These are phyloP conservation scores for Ylistrum balloti DNA, from an alignment of 1,140 invertebrate genomes.

Conservation along the genomic window DNA sequence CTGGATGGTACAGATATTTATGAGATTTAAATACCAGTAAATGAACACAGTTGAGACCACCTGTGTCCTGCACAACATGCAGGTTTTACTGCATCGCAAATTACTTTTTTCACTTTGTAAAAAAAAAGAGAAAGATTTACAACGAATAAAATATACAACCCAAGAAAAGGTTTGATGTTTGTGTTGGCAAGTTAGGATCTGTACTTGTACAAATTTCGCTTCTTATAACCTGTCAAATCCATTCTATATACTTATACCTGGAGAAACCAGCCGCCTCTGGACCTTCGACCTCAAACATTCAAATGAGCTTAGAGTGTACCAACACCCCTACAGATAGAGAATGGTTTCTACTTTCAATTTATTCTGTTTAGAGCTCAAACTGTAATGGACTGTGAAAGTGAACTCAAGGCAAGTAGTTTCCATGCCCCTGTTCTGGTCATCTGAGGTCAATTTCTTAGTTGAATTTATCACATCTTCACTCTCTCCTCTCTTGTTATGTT, in stretches of 20 bases:
- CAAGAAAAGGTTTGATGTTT: neutral
- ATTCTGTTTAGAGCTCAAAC: slow-evolving; percentile 21
- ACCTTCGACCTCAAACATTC: slow-evolving; percentile 10
- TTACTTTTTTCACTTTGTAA: neutral
- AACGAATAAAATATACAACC: neutral
- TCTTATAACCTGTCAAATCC: neutral
- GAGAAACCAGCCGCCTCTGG: neutral
- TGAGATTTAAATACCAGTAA: neutral
- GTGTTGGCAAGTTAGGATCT: neutral
- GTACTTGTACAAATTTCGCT: neutral
- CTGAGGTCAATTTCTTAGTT: neutral
- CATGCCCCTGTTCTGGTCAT: neutral
- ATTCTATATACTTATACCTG: neutral
- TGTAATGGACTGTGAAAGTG: slow-evolving; percentile 27
- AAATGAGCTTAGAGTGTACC: neutral
- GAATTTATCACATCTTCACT: neutral
- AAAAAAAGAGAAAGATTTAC: neutral
- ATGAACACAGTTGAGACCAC: neutral
- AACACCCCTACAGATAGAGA: neutral
- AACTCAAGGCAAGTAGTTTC: neutral
- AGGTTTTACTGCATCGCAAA: neutral
- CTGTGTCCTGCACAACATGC: neutral
- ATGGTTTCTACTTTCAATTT: slow-evolving; percentile 31
- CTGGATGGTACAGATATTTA: neutral
- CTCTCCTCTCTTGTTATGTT: neutral